Evolutionary conservation across 1,140 invertebrate species (phyloP), one percentile per base, ranked within the genome.

Genomic region (Pemphigus obesinymphae): DNA sequence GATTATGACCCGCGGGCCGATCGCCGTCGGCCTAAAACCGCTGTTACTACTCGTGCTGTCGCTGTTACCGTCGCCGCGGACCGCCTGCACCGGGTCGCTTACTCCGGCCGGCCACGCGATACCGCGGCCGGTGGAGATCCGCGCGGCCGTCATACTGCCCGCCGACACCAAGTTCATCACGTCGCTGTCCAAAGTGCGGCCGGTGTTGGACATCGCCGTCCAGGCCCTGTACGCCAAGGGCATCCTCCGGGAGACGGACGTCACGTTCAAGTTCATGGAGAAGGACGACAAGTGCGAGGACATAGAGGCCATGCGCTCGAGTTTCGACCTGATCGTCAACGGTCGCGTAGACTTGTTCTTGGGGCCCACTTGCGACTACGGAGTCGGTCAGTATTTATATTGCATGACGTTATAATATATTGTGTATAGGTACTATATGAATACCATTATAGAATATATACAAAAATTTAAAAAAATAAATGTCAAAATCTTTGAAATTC

Each of bases 361-460:
- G 76, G 93, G 93, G 15, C 92, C 92, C 2, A 89, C 90, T 1
- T 94, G 92, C 84, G 93, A 94, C 85, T 94, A 92, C 86, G 90
- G 91, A 34, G 86, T 93, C 50, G 92, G 93, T 94, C 88, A 90
- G 90, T n/a, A 6, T 20, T 4, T 50, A 20, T 4, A 20, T 20
- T 3, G 15, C n/a, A n/a, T n/a, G n/a, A n/a, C n/a, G n/a, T n/a
- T n/a, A n/a, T n/a, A n/a, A n/a, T n/a, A n/a, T n/a, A n/a, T n/a
- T n/a, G n/a, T n/a, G n/a, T n/a, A n/a, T n/a, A n/a, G n/a, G n/a
- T n/a, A n/a, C n/a, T n/a, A n/a, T n/a, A n/a, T n/a, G n/a, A n/a
- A 50, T 50, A 50, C 3, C 17, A 8, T 50, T 3, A 17, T 17
- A 48, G 15, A 0, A 48, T 17, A 17, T 17, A 48, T n/a, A n/a